Conservation (phyloP, 2,888 invertebrate genomes). For the Caenorhabditis doughertyi region DNA sequence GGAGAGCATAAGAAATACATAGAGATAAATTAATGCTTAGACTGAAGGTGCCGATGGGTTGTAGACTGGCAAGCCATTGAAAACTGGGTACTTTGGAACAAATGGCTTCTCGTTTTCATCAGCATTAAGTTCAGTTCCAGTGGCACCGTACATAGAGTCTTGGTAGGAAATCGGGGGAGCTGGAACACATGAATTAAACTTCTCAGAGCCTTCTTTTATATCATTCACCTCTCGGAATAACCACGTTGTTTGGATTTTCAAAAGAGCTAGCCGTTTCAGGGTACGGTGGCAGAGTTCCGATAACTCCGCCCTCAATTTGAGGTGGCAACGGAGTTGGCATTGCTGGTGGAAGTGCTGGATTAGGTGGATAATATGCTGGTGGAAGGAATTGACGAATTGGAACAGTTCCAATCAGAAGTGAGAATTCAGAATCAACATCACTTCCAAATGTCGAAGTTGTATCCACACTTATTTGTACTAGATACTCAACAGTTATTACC, state of each 20-base stretch:
- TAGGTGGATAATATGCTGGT: conserved; percentile 47
- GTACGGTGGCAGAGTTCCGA: too few relatives aligned
- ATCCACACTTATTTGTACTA: conserved; percentile 60
- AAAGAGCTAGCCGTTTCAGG: too few relatives aligned
- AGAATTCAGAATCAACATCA: conserved; percentile 48
- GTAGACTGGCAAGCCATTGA: conserved; percentile 46
- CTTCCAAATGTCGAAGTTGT: conserved; percentile 56
- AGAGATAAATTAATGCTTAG: too few relatives aligned
- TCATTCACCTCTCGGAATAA: conserved; percentile 50
- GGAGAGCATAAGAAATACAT: too few relatives aligned
- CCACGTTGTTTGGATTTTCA: background rate
- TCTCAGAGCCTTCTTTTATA: too few relatives aligned
- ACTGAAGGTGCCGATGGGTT: conserved; percentile 57
- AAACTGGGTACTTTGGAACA: conserved; percentile 58
- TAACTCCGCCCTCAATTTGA: conserved; percentile 12
- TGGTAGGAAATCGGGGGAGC: conserved; percentile 49
- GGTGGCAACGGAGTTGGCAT: conserved; percentile 29
- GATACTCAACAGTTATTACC: conserved; percentile 68
- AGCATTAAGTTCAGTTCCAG: conserved; percentile 39
- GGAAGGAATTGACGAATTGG: conserved; percentile 62
- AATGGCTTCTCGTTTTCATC: conserved; percentile 52
- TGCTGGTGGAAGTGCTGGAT: conserved; percentile 30
- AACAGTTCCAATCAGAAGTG: conserved; percentile 68
- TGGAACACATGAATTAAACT: conserved; percentile 2
- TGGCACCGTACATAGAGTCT: conserved; percentile 45